Conservation (phyloP, 2,888 invertebrate species). For the Hypomecis atomaria region DNA sequence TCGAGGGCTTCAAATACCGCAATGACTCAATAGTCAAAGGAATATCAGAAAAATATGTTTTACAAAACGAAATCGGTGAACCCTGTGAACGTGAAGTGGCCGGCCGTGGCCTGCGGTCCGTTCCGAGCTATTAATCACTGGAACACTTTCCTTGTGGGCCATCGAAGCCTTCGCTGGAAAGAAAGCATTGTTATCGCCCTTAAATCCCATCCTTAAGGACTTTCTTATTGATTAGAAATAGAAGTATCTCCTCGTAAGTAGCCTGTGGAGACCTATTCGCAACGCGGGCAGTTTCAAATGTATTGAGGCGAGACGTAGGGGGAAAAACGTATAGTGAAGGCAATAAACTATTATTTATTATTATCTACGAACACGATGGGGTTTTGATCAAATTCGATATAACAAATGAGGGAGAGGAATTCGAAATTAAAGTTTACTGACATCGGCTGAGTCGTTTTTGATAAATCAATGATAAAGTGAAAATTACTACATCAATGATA, state of each 20-base stretch:
- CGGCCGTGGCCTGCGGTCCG: constrained; percentile 29
- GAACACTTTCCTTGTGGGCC: constrained; percentile 36
- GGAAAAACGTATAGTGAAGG: neutral
- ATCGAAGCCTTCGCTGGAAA: constrained; percentile 21
- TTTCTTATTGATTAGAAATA: constrained; percentile 35
- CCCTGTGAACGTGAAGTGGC: constrained; percentile 29
- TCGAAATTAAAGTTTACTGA: too few relatives aligned
- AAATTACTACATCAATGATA: too few relatives aligned
- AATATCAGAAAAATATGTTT: constrained; percentile 24
- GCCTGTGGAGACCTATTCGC: constrained; percentile 25
- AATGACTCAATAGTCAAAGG: constrained; percentile 17
- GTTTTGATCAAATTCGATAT: neutral
- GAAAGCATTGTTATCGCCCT: constrained; percentile 35
- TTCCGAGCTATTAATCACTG: constrained; percentile 38
- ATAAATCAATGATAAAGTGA: too few relatives aligned
- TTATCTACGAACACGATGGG: neutral
- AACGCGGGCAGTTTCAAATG: constrained; percentile 24
- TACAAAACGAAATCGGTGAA: constrained; percentile 20
- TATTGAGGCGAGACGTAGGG: constrained; percentile 23
- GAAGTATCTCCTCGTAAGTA: constrained; percentile 28
- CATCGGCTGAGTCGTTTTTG: too few relatives aligned
- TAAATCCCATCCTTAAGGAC: constrained; percentile 32
- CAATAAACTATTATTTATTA: constrained; percentile 1
- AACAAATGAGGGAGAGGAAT: too few relatives aligned
- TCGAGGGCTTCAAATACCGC: constrained; percentile 5